Percentiles rank a stretch among this genome's conserved stretches.
Conservation (phyloP, 2,888 invertebrate genomes). For the Cosmia trapezina region DNA sequence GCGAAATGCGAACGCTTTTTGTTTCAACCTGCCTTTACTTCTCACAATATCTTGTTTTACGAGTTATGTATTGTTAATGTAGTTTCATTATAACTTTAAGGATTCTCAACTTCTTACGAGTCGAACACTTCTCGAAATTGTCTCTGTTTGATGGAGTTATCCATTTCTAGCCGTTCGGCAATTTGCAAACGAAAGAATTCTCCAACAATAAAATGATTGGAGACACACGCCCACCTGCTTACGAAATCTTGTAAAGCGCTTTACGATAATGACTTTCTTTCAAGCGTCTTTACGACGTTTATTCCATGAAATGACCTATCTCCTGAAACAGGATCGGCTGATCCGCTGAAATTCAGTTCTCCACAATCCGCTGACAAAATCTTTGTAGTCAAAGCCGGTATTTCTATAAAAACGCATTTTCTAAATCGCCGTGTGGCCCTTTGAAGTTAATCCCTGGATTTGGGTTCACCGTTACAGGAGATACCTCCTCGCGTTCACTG, state of each 20-base stretch:
- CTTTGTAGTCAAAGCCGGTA: conserved; percentile 84
- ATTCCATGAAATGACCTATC: conserved; percentile 76
- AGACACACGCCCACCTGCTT: conserved; percentile 54
- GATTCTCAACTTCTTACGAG: conserved; percentile 26
- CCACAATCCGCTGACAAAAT: conserved; percentile 83
- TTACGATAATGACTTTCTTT: conserved; percentile 69
- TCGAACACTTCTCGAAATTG: conserved; percentile 26
- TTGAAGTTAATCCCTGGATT: conserved; percentile 89
- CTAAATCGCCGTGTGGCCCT: conserved; percentile 82
- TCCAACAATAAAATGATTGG: conserved; percentile 56
- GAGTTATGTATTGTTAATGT: conserved; percentile 17
- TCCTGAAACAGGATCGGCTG: conserved; percentile 78
- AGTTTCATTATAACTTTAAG: conserved; percentile 39
- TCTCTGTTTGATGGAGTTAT: conserved; percentile 46
- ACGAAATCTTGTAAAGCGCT: conserved; percentile 67
- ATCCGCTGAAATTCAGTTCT: conserved; percentile 77
- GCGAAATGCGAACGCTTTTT: conserved; percentile 37
- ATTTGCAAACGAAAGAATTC: conserved; percentile 49
- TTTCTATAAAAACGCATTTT: conserved; percentile 89
- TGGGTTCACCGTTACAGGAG: conserved; percentile 73
- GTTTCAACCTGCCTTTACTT: conserved; percentile 16
- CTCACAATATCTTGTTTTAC: conserved; percentile 29
- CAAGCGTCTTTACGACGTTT: conserved; percentile 63
- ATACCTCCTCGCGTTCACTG: conserved; percentile 67
- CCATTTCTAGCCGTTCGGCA: conserved; percentile 37